Evolutionary conservation across 2,888 invertebrate species (phyloP).

Genomic region (Scaptomyza polygonia): DNA sequence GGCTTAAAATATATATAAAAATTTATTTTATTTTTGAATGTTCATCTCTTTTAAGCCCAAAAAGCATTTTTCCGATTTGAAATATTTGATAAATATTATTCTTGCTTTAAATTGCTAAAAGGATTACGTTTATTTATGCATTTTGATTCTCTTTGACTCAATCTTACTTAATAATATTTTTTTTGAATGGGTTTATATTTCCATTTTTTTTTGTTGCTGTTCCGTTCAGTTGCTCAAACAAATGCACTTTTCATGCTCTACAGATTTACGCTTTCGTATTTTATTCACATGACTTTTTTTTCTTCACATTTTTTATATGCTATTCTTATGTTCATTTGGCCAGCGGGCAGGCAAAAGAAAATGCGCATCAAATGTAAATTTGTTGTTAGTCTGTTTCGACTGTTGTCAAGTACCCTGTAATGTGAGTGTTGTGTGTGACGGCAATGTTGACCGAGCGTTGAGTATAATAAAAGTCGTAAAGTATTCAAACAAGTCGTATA

Average conservation of each 20-base stretch:
- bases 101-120: too few relatives aligned
- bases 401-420: constrained; percentile 22
- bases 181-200: too few relatives aligned
- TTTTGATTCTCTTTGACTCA: not conserved
- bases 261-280: constrained; percentile 30
- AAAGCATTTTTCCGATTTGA: too few relatives aligned
- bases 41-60: too few relatives aligned
- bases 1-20: too few relatives aligned
- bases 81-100: too few relatives aligned
- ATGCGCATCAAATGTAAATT: constrained; percentile 64
- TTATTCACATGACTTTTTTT: constrained; percentile 48
- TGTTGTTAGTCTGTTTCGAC: constrained; percentile 12
- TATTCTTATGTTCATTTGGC: constrained; percentile 10
- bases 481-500: not conserved
- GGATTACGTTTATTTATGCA: too few relatives aligned
- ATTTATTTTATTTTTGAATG: too few relatives aligned
- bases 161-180: not conserved
- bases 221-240: constrained; percentile 13
- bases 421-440: rapidly evolving
- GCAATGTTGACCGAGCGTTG: not conserved
- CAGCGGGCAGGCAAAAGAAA: constrained; percentile 33
- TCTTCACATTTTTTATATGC: constrained; percentile 5
- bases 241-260: constrained; percentile 45
- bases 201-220: too few relatives aligned
- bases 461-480: not conserved